Evolutionary conservation across 2,797 vertebrate species (phyloP), one percentile per base, ranked within the genome.

Genomic region (Mus spretus): DNA sequence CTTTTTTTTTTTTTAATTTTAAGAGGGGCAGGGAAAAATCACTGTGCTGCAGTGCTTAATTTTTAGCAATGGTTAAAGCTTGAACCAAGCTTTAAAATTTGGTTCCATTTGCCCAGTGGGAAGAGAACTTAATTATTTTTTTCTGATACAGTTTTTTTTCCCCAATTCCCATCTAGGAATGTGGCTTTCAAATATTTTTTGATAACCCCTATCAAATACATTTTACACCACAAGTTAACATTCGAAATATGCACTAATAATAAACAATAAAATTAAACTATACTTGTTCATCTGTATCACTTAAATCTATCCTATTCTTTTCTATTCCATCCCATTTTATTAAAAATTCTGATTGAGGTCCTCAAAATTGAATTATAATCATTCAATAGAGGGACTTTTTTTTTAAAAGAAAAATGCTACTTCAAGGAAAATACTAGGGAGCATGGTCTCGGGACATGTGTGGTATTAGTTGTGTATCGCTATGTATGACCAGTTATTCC

Each of bases 191-290:
- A 93, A 59, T 3, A 82, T 28, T 94, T 88, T 81, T 86, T 70
- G 61, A 55, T 47, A 86, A 74, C 10, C 85, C 87, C 34, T 94
- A 79, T 8, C 89, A 94, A 80, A 90, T 80, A 70, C 20, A 96
- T 90, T 95, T 93, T 65, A 61, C 13, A 74, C 59, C 57, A 90
- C 77, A 67, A 81, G 13, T 19, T 61, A 47, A 24, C n/a, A 24
- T 74, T 31, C 83, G 12, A 86, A 86, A 85, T 65, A 82, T 81
- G 47, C 24, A 70, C 65, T 28, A 61, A 61, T 40, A 61, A 15
- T 82, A 61, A 61, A 40, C 13, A 82, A 57, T 37, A 37, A 59
- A 24, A 81, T 24, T 72, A 72, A 72, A 37, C 17, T 37, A 24
- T 59, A 59, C 63, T 44, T 83, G 22, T 83, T 63, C 15, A 20